Percentiles rank a stretch among this genome's conserved stretches.
Evolutionary conservation across 1,140 invertebrate genomes (phyloP).

Genomic region (Pemphigus obesinymphae): DNA sequence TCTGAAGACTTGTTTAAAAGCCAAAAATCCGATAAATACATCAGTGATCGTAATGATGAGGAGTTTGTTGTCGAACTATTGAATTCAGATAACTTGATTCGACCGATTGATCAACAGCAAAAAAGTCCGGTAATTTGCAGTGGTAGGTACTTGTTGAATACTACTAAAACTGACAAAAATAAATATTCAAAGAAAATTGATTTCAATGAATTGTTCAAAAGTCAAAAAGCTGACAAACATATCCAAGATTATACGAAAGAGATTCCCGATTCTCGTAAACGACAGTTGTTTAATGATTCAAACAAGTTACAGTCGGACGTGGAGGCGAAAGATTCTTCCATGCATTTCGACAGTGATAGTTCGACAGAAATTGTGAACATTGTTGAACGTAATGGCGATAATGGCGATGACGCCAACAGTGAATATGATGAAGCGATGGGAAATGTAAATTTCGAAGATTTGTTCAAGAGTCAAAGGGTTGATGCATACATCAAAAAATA

Average conservation of each 20-base stretch:
- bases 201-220: not conserved
- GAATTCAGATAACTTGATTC: too few relatives aligned
- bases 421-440: not conserved
- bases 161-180: not conserved
- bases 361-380: not conserved
- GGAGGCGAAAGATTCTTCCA: too few relatives aligned
- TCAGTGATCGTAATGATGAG: too few relatives aligned
- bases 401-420: too few relatives aligned
- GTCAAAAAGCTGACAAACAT: not conserved
- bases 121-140: not conserved
- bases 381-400: too few relatives aligned
- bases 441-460: not conserved
- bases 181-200: not conserved
- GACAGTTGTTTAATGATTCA: not conserved
- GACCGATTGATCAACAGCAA: not conserved
- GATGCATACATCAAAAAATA: not conserved
- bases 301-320: too few relatives aligned
- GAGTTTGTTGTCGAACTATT: too few relatives aligned
- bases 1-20: not conserved
- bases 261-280: not conserved
- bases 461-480: constrained; percentile 17
- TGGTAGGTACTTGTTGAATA: not conserved
- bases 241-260: not conserved
- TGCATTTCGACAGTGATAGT: not conserved
- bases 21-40: too few relatives aligned